Percentiles rank a stretch among this genome's conserved stretches.
These are phyloP conservation scores for Leptinotarsa haldemani DNA, from an alignment of 2,888 invertebrate species.

Conservation along the genomic window DNA sequence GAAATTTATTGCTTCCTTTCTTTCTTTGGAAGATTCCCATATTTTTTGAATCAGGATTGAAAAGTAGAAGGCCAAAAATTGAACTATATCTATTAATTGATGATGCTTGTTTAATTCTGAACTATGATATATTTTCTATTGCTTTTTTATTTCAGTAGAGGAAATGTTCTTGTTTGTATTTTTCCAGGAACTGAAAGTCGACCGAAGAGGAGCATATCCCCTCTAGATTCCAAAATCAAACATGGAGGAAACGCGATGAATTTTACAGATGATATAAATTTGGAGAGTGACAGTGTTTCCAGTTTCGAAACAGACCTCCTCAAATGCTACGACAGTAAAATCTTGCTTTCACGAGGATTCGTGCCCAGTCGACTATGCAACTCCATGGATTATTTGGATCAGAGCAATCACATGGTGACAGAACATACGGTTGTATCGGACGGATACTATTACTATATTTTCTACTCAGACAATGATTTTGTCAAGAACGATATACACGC, in stretches of 20 bases:
- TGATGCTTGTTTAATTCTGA: no score
- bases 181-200: conserved; percentile 34
- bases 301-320: conserved; percentile 84
- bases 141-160: background rate
- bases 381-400: conserved; percentile 77
- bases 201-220: conserved; percentile 46
- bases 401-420: conserved; percentile 75
- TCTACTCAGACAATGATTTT: conserved; percentile 87
- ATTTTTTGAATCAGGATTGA: no score
- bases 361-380: conserved; percentile 77
- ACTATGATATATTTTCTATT: background rate
- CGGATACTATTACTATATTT: conserved; percentile 90
- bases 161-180: background rate
- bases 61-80: no score
- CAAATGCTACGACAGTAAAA: conserved; percentile 81
- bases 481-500: conserved; percentile 85
- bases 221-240: conserved; percentile 78
- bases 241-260: conserved; percentile 81
- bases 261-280: conserved; percentile 65
- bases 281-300: conserved; percentile 80
- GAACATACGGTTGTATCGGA: conserved; percentile 79
- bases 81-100: no score
- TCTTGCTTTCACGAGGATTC: conserved; percentile 79
- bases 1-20: no score
- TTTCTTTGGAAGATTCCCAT: no score